phyloP scores from a whole-genome alignment of 2,113 vertebrate genomes.

The Catharus bicknelli region DNA sequence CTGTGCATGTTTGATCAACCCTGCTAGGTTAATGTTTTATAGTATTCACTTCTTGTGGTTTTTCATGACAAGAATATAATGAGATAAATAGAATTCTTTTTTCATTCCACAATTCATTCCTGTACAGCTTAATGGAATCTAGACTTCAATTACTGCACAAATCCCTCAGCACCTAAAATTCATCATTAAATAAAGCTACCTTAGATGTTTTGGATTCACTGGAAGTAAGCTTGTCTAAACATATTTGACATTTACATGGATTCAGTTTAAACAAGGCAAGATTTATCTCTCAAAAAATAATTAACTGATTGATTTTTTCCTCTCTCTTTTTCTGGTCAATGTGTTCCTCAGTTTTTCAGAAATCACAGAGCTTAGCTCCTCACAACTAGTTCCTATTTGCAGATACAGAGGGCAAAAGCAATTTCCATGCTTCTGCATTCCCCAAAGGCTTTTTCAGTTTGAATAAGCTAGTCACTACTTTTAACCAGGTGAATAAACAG shows the following conservation, averaged over 20 bases:
- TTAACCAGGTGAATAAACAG: conserved; percentile 49
- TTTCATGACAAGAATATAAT: neutral
- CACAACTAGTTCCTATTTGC: neutral
- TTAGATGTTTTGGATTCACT: neutral
- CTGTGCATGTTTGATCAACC: neutral
- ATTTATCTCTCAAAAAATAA: conserved; percentile 34
- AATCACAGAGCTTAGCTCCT: neutral
- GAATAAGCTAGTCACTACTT: conserved; percentile 2
- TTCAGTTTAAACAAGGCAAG: conserved; percentile 48
- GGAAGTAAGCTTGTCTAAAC: neutral
- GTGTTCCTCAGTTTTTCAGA: conserved; percentile 2
- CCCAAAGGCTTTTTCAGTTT: neutral
- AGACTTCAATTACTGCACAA: conserved; percentile 35
- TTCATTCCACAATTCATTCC: neutral
- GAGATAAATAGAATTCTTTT: neutral
- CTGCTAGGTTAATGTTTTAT: neutral
- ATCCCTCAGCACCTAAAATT: neutral
- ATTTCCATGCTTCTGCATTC: neutral
- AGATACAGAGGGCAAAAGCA: neutral
- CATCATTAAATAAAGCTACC: neutral
- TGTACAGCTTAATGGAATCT: neutral
- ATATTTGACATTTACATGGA: conserved; percentile 15
- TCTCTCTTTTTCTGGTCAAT: neutral
- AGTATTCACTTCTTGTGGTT: neutral
- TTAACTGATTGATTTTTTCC: neutral